Evolutionary conservation across 1,140 invertebrate species (phyloP).

Genomic region (Drosophila carrolli): DNA sequence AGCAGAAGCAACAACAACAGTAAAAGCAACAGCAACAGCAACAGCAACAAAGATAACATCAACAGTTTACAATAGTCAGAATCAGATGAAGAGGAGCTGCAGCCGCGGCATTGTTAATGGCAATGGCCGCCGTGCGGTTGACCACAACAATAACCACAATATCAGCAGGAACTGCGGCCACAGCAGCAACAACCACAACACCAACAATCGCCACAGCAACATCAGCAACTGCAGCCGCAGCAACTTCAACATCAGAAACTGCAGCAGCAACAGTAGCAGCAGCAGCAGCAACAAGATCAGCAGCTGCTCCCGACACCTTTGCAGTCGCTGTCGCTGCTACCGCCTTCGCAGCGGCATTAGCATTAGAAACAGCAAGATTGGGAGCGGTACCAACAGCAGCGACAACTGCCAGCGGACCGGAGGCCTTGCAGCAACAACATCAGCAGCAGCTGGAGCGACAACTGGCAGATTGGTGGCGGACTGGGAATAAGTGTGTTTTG

Average conservation of each 20-base stretch:
- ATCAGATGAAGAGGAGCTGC: conserved; percentile 18
- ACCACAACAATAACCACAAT: conserved; percentile 37
- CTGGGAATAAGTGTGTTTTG: conserved; percentile 54
- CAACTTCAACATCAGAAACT: conserved; percentile 22
- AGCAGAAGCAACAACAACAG: conserved; percentile 36
- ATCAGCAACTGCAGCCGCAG: conserved; percentile 6
- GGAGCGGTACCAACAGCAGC: conserved; percentile 21
- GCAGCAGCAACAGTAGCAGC: conserved; percentile 9
- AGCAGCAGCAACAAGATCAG: conserved; percentile 30
- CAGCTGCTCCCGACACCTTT: conserved; percentile 12
- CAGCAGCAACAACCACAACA: conserved; percentile 23
- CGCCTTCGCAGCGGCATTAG: conserved; percentile 22
- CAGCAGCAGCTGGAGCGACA: conserved; percentile 48
- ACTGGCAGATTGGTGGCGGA: conserved; percentile 60
- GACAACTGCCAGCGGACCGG: conserved; percentile 28
- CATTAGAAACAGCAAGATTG: conserved; percentile 21
- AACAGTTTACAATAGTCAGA: conserved; percentile 66
- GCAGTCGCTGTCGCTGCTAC: conserved; percentile 18
- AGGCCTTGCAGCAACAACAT: conserved; percentile 29
- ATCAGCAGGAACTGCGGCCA: conserved; percentile 35
- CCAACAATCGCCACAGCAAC: conserved; percentile 15
- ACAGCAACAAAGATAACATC: conserved; percentile 31
- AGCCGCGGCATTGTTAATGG: conserved; percentile 54
- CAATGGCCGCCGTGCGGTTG: conserved; percentile 51
- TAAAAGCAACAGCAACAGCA: conserved; percentile 52